Base-by-base conservation (phyloP, 2,113 vertebrate species). In the Rallus limicola region DNA sequence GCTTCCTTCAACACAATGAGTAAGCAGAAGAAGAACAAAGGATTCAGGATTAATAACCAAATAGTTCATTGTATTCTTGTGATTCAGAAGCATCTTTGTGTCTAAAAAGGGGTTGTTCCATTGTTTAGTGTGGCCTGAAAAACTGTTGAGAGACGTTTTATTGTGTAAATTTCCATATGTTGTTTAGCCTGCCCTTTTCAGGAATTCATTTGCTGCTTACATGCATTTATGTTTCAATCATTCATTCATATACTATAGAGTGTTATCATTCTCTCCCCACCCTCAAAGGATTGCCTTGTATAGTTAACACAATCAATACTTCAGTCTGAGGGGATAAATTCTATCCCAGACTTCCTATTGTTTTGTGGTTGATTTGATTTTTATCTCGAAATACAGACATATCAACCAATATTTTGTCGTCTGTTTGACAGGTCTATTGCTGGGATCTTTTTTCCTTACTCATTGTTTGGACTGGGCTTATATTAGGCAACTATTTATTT, bases 161-260 rank as follows among this genome's bases (percentile, higher is more conserved):
- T 92, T 63, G 70, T 86, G 80, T 81, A 94, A 86, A 96, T 96
- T 95, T 91, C 62, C 63, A 33, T 71, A 34, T 74, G 92, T 59
- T 88, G 67, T 87, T 94, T 92, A 82, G 75, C 80, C 88, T 95
- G 42, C 78, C 87, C 77, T 86, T 97, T 97, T 96, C 62, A 97
- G 75, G 80, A 97, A 97, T 91, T 95, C 42, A 63, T 81, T 95
- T 86, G n/a, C 69, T 93, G 65, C 68, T 97, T 92, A 62, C 33
- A 96, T 55, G 94, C 64, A 92, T 91, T 90, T 89, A 68, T 28
- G 48, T 81, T 91, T 97, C 91, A 84, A 52, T 92, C 63, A 79
- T 13, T 95, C 77, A 92, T 93, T 95, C 89, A 52, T 92, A 78
- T 29, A 34, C 78, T 92, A 36, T 74, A 21, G 36, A 90, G 11